A percentile compares a stretch with the other conserved stretches of the same genome.
phyloP scores from a whole-genome alignment of 2,888 invertebrate species.

The Neoitamus cyanurus region DNA sequence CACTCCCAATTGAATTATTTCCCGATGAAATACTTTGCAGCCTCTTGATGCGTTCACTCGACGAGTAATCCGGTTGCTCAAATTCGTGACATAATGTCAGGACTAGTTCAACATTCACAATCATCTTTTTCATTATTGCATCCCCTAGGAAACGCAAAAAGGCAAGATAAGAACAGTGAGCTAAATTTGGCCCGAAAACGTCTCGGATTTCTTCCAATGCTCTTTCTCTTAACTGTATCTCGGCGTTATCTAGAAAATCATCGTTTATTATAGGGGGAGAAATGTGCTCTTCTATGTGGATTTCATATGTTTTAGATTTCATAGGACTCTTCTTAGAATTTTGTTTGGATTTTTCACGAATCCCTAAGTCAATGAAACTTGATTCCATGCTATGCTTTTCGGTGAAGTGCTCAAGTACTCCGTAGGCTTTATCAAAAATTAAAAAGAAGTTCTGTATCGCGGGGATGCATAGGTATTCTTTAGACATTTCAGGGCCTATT shows the following conservation, averaged over 20 bases:
- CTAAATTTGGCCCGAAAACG: constrained; percentile 87
- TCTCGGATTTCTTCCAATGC: constrained; percentile 82
- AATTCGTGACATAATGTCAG: constrained; percentile 81
- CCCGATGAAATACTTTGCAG: constrained; percentile 13
- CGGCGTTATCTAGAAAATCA: constrained; percentile 48
- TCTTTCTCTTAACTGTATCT: constrained; percentile 55
- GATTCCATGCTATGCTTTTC: constrained; percentile 16
- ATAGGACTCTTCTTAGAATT: not conserved
- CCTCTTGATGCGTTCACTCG: constrained; percentile 42
- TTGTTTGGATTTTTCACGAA: not conserved
- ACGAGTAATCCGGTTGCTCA: constrained; percentile 68
- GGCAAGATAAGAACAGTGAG: constrained; percentile 82
- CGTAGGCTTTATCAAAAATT: constrained; percentile 78
- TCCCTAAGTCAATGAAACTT: constrained; percentile 12
- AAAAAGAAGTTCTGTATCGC: constrained; percentile 80
- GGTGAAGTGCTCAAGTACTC: constrained; percentile 59
- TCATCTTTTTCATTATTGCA: constrained; percentile 75
- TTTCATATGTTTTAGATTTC: constrained; percentile 2
- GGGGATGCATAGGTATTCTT: constrained; percentile 78
- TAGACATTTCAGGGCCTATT: constrained; percentile 81
- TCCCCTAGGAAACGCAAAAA: constrained; percentile 80
- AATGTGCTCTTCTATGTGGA: constrained; percentile 70
- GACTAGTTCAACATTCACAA: constrained; percentile 83
- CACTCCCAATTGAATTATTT: not conserved
- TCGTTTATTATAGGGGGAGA: constrained; percentile 68